Evolutionary conservation across 1,140 invertebrate genomes (phyloP).

Genomic region (Drosophila simulans): DNA sequence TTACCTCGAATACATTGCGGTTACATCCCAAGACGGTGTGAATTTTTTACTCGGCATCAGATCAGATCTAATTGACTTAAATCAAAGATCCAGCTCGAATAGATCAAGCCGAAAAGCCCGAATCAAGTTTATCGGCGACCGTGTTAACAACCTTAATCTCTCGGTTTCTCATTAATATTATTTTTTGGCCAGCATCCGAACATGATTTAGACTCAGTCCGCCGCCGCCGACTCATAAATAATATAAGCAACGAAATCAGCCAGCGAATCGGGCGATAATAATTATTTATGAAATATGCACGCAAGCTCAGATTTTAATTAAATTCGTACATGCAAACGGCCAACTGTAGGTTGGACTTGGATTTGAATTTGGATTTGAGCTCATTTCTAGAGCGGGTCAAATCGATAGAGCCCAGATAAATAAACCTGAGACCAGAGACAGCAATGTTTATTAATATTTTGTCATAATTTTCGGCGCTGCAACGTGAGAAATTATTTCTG

Average conservation of each 20-base stretch:
- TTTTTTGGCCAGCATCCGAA: slow-evolving; percentile 53
- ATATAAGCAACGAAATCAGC: slow-evolving; percentile 60
- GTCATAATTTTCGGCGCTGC: slow-evolving; percentile 68
- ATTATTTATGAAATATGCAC: slow-evolving; percentile 82
- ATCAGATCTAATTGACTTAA: neutral
- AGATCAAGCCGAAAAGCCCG: slow-evolving; percentile 28
- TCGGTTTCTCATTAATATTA: slow-evolving; percentile 56
- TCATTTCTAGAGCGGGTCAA: slow-evolving; percentile 72
- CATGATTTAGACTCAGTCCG: slow-evolving; percentile 63
- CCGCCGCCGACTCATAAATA: slow-evolving; percentile 66
- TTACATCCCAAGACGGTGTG: neutral
- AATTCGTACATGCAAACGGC: slow-evolving; percentile 77
- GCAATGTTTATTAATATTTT: slow-evolving; percentile 80
- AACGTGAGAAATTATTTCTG: slow-evolving; percentile 79
- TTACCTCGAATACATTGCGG: too few relatives aligned
- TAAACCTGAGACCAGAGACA: slow-evolving; percentile 54
- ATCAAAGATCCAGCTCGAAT: slow-evolving; percentile 18
- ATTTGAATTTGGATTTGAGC: slow-evolving; percentile 29
- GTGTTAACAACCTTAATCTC: slow-evolving; percentile 60
- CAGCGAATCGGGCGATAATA: slow-evolving; percentile 59
- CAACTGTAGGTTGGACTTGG: slow-evolving; percentile 7
- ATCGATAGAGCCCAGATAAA: slow-evolving; percentile 67
- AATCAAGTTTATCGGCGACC: slow-evolving; percentile 50
- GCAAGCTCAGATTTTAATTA: slow-evolving; percentile 76
- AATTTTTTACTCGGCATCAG: neutral